phyloP scores from a whole-genome alignment of 2,888 invertebrate genomes.

The Spisula subtruncata region DNA sequence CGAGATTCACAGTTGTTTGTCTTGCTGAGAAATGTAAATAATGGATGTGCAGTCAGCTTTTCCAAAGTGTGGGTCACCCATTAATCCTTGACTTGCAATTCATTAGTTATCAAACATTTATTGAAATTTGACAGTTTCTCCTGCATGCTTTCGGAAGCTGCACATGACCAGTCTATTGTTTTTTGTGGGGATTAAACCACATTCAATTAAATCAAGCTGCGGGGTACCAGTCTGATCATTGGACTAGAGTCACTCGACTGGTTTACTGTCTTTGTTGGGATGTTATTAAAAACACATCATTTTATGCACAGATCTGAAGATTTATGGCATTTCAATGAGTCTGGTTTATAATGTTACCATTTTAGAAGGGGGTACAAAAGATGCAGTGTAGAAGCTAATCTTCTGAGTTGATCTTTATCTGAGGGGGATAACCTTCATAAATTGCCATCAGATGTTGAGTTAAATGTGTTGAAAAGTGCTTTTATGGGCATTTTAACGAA shows the following conservation, averaged over 20 bases:
- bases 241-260: slow-evolving; percentile 44
- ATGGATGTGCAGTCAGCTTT: slow-evolving; percentile 40
- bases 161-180: slow-evolving; percentile 49
- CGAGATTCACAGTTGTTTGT: slow-evolving; percentile 45
- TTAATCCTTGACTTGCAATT: slow-evolving; percentile 43
- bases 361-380: slow-evolving; percentile 27
- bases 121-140: slow-evolving; percentile 38
- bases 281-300: slow-evolving; percentile 34
- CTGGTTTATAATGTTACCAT: slow-evolving; percentile 21
- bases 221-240: slow-evolving; percentile 46
- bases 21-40: slow-evolving; percentile 65
- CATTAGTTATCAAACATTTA: slow-evolving; percentile 50
- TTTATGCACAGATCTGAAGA: slow-evolving; percentile 32
- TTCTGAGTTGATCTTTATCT: slow-evolving; percentile 7
- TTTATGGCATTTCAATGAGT: slow-evolving; percentile 10
- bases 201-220: slow-evolving; percentile 48
- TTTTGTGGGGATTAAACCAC: slow-evolving; percentile 41
- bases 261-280: slow-evolving; percentile 63
- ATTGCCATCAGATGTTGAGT: slow-evolving; percentile 17
- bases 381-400: slow-evolving; percentile 16
- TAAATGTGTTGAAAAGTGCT: slow-evolving; percentile 24
- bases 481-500: not conserved
- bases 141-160: slow-evolving; percentile 31
- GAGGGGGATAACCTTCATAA: slow-evolving; percentile 19
- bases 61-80: slow-evolving; percentile 40